Conservation (phyloP, 2,113 vertebrate genomes). For the Notechis scutatus region DNA sequence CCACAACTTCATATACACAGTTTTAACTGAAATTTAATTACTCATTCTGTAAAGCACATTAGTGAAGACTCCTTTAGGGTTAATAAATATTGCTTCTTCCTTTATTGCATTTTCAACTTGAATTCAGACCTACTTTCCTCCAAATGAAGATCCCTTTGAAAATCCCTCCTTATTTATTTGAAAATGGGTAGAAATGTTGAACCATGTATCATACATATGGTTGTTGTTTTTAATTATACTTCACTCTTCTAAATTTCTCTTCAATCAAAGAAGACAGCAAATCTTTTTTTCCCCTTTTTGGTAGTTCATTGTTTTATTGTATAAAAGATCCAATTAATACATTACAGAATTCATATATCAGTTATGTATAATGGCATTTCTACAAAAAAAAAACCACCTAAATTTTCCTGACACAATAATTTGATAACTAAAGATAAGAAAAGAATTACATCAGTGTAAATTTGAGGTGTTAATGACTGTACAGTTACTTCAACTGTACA, state of each 20-base stretch:
- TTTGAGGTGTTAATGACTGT: neutral
- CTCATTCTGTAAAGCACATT: neutral
- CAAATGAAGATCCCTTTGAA: neutral
- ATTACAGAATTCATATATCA: neutral
- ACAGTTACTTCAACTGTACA: neutral
- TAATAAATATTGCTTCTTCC: neutral
- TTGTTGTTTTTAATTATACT: neutral
- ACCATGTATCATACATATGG: neutral
- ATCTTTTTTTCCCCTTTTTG: accelerated
- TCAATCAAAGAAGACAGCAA: neutral
- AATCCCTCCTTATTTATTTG: neutral
- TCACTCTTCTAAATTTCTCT: neutral
- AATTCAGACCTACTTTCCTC: neutral
- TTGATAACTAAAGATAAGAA: neutral
- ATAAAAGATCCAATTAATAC: neutral
- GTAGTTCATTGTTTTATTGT: neutral
- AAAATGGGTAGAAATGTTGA: neutral
- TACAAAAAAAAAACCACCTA: neutral
- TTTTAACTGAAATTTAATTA: neutral
- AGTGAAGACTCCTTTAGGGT: neutral
- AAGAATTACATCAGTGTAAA: neutral
- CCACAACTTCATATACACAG: neutral
- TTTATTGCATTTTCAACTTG: neutral
- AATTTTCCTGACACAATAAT: neutral
- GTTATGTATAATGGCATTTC: neutral